A percentile compares a stretch with the other conserved stretches of the same genome.
Conservation (phyloP, 2,797 vertebrate species). For the Paedocypris micromegethes region DNA sequence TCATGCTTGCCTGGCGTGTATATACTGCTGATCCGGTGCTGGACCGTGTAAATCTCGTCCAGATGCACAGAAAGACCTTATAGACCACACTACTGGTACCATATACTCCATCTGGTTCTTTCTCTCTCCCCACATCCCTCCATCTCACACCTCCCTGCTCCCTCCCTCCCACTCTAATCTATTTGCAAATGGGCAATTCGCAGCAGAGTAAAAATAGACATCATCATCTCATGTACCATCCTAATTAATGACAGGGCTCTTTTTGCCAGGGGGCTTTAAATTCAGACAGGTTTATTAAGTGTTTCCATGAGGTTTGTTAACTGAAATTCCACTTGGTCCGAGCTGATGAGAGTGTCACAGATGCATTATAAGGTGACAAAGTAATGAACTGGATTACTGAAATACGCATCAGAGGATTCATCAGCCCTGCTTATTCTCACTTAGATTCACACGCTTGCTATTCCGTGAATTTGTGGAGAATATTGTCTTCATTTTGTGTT, state of each 20-base stretch:
- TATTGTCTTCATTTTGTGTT: conserved; percentile 13
- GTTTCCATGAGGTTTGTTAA: conserved; percentile 40
- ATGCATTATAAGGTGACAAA: conserved; percentile 42
- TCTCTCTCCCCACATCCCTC: conserved; percentile 29
- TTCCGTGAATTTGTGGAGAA: not conserved
- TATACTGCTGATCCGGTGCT: conserved; percentile 26
- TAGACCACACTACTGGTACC: conserved; percentile 68
- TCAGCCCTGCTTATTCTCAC: conserved; percentile 23
- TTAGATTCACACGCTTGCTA: not conserved
- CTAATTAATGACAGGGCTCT: conserved; percentile 36
- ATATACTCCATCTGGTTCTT: conserved; percentile 49
- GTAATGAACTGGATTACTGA: conserved; percentile 49
- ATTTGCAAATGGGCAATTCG: conserved; percentile 37
- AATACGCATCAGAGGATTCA: conserved; percentile 43
- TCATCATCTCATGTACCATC: conserved; percentile 33
- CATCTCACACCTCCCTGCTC: conserved; percentile 30
- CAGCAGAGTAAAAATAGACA: conserved; percentile 41
- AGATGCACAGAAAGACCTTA: conserved; percentile 67
- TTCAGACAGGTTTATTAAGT: conserved; percentile 39
- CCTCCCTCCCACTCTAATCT: conserved; percentile 42
- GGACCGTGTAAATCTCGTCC: conserved; percentile 31
- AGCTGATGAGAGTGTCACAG: conserved; percentile 35
- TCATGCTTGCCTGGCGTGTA: conserved; percentile 53
- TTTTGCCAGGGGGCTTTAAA: conserved; percentile 33
- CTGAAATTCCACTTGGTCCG: conserved; percentile 22